A percentile compares a stretch with the other conserved stretches of the same genome.
These are phyloP conservation scores for Etheostoma nigrum DNA, from an alignment of 2,797 vertebrate genomes.

Conservation along the genomic window DNA sequence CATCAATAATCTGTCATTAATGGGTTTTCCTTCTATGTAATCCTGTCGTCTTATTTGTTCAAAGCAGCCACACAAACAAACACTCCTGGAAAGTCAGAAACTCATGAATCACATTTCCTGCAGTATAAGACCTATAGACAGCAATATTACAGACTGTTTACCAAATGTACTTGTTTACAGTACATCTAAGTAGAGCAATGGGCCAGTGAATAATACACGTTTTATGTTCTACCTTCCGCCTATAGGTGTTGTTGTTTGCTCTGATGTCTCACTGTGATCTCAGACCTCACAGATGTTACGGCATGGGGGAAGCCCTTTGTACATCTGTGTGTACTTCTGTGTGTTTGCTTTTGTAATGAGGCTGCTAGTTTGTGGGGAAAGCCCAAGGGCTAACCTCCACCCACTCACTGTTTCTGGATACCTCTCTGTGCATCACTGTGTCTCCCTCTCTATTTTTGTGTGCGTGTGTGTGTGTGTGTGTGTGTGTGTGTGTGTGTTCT, in stretches of 20 bases:
- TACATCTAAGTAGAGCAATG: slow-evolving; percentile 1
- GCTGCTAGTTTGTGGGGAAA: slow-evolving; percentile 77
- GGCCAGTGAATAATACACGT: slow-evolving; percentile 55
- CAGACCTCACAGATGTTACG: slow-evolving; percentile 72
- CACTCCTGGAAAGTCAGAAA: slow-evolving; percentile 53
- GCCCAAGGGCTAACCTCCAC: slow-evolving; percentile 79
- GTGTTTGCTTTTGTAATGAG: slow-evolving; percentile 77
- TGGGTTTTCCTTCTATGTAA: slow-evolving; percentile 71
- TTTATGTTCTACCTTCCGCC: slow-evolving; percentile 48
- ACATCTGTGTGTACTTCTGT: slow-evolving; percentile 30
- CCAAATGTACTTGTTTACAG: slow-evolving; percentile 23
- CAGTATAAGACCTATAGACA: slow-evolving; percentile 5
- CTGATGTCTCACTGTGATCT: slow-evolving; percentile 57
- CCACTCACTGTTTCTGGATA: slow-evolving; percentile 73
- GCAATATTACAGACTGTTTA: background rate
- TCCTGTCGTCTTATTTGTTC: slow-evolving; percentile 61
- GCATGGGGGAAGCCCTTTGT: slow-evolving; percentile 74
- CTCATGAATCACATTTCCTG: slow-evolving; percentile 8
- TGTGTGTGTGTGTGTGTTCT: slow-evolving; percentile 37
- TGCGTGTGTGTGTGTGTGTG: slow-evolving; percentile 18
- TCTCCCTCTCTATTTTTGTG: slow-evolving; percentile 40
- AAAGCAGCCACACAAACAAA: slow-evolving; percentile 54
- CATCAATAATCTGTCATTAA: slow-evolving; percentile 84
- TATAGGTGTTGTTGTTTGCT: slow-evolving; percentile 56
- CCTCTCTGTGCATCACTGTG: slow-evolving; percentile 57